Conservation (phyloP, 2,797 vertebrate genomes). For the Megaceryle alcyon region DNA sequence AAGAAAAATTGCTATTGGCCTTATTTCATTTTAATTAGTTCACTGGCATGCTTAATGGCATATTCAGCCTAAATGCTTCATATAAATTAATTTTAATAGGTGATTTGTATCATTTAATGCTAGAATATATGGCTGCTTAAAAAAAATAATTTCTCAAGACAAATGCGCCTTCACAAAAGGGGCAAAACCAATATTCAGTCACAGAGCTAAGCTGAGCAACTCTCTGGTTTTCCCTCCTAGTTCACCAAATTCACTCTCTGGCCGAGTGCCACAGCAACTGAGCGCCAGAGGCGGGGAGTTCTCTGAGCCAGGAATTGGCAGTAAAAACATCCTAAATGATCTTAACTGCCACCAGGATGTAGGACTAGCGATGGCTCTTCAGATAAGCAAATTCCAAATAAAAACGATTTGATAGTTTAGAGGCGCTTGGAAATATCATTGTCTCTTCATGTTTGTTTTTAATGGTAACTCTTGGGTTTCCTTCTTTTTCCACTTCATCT, state of each 20-base stretch:
- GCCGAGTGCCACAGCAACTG: not conserved
- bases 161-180: not conserved
- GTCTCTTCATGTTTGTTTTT: not conserved
- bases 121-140: accelerated
- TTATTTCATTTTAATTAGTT: conserved; percentile 47
- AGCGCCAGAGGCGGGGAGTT: conserved; percentile 43
- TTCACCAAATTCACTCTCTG: not conserved
- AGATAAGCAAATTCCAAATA: conserved; percentile 37
- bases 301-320: conserved; percentile 62
- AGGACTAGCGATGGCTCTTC: not conserved
- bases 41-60: not conserved
- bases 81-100: not conserved
- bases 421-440: not conserved
- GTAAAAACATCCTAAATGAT: conserved; percentile 66
- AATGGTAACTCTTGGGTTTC: not conserved
- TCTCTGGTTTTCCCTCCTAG: not conserved
- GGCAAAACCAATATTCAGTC: not conserved
- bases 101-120: not conserved
- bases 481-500: not conserved
- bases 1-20: not conserved
- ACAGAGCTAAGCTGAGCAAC: not conserved
- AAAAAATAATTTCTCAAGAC: not conserved
- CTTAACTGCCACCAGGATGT: conserved; percentile 59
- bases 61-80: not conserved
- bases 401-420: not conserved